Conservation (phyloP, 2,113 vertebrate genomes). For the Lanius ludovicianus region DNA sequence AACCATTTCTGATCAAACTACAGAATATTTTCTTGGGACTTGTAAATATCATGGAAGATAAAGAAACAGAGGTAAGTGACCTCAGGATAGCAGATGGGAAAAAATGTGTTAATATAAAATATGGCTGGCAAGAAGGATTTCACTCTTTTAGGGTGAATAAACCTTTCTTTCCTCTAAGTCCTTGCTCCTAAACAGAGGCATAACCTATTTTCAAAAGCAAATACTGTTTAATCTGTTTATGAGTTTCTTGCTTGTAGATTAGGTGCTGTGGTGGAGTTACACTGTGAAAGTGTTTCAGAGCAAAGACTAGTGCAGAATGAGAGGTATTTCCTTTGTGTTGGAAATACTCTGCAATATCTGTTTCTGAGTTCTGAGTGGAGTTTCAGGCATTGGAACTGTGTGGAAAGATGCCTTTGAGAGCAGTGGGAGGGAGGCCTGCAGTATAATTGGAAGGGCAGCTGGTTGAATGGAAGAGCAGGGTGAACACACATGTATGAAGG, state of each 20-base stretch:
- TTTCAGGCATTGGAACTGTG: neutral
- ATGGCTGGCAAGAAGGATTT: neutral
- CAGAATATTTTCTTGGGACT: conserved; percentile 98
- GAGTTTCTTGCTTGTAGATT: neutral
- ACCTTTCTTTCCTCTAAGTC: neutral
- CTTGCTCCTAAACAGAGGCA: neutral
- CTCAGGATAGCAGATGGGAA: neutral
- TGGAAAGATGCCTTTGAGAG: neutral
- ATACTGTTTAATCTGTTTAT: neutral
- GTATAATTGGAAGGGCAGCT: neutral
- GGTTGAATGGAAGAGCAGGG: no score
- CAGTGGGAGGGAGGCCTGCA: no score
- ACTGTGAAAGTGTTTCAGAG: neutral
- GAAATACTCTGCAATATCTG: neutral
- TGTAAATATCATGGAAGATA: conserved; percentile 91
- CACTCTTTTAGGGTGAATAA: neutral
- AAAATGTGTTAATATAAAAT: neutral
- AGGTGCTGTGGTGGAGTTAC: neutral
- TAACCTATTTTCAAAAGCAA: neutral
- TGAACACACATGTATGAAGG: accelerated
- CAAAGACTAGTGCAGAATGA: neutral
- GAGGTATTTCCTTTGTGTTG: neutral
- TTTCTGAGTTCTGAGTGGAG: neutral
- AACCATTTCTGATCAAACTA: conserved; percentile 96
- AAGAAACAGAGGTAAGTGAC: conserved; percentile 80